Base-by-base conservation (phyloP, 1,140 invertebrate species). In the Elymnias hypermnestra region DNA sequence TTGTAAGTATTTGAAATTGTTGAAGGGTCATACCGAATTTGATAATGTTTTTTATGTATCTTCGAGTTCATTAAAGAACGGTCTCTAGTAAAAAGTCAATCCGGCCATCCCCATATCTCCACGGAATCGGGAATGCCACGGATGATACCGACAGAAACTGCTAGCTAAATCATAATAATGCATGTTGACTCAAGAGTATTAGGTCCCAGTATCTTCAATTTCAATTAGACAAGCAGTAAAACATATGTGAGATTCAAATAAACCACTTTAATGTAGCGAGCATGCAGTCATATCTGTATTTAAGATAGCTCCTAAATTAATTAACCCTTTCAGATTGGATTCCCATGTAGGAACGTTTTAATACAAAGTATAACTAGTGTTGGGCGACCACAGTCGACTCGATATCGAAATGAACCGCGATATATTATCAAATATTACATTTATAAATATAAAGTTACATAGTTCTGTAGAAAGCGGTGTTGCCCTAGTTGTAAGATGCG, bases 341-440 rank as follows among this genome's bases (percentile, higher is more conserved):
- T 72, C 54, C 60, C 55, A 64, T 63, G 66, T 70, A 66, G 68
- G 63, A 61, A 57, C 58, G 72, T 72, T 74, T 74, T 76, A 73
- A 77, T 75, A 81, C 66, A 60, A 76, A 71, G 75, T 76, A 84
- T 81, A 82, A 5, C 13, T 33, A 33, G 29, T 15, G 29, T 15
- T 33, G 29, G 13, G 15, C 7, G 26, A 12, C 4, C 14, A 1
- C 2, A 29, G 7, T 29, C 2, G 7, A 13, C 12, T 13, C 7
- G 12, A 1, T 29, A 29, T 29, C 26, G 26, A 29, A 29, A 29
- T 21, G 19, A 21, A 21, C n/a, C 6, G 19, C 19, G 6, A 21
- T 21, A 21, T 4, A 21, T n/a, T n/a, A n/a, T n/a, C n/a, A 21
- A 21, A 21, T 21, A 21, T 21, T 21, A 21, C 19, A 21, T n/a